phyloP scores from a whole-genome alignment of 2,888 invertebrate genomes.

The Tortrix viridana region DNA sequence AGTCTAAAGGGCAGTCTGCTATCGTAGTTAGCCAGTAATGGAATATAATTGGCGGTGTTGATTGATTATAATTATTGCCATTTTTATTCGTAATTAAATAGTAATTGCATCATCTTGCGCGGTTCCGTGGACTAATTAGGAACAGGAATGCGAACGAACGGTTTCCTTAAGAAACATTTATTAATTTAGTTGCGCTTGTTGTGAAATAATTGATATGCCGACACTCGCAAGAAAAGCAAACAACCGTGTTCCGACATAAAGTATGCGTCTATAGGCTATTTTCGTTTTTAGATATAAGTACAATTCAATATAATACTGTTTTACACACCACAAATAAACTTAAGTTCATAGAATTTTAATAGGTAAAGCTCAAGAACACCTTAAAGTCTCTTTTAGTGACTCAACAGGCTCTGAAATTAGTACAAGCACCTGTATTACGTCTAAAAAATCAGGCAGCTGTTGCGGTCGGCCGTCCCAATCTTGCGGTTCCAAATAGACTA shows the following conservation, averaged over 20 bases:
- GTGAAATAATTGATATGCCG: slow-evolving; percentile 6
- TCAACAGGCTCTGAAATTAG: background rate
- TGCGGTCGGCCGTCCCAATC: slow-evolving; percentile 14
- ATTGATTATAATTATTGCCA: slow-evolving; percentile 21
- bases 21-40: slow-evolving; percentile 9
- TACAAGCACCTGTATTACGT: background rate
- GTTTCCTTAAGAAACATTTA: slow-evolving; percentile 14
- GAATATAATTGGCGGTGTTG: slow-evolving; percentile 26
- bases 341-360: too few species aligned
- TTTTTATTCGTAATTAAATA: slow-evolving; percentile 33
- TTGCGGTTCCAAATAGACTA: slow-evolving; percentile 43
- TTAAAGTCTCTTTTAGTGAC: too few species aligned
- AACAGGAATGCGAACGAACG: slow-evolving; percentile 22
- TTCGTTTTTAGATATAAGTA: too few species aligned
- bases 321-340: too few species aligned
- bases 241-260: background rate
- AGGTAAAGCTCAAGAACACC: too few species aligned
- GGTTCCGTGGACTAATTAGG: slow-evolving; percentile 22
- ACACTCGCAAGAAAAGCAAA: background rate
- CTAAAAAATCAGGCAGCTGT: slow-evolving; percentile 17
- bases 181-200: slow-evolving; percentile 21
- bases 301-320: too few species aligned
- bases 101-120: slow-evolving; percentile 34
- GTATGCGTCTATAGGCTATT: too few species aligned
- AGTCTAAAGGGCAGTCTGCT: background rate